phyloP scores from a whole-genome alignment of 2,888 invertebrate species.

The Plusia festucae region DNA sequence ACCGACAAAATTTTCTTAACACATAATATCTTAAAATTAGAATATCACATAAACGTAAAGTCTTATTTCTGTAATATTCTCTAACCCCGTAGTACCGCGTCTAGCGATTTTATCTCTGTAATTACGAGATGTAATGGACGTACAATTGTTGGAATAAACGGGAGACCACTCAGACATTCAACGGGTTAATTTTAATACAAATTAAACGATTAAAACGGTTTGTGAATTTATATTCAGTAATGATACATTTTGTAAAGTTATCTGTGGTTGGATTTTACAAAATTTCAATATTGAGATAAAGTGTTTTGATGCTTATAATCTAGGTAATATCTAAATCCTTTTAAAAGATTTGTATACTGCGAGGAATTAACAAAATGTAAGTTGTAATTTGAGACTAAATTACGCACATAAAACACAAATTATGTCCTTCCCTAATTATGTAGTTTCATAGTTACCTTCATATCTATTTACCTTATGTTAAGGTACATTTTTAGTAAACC shows the following conservation, averaged over 20 bases:
- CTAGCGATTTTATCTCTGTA: constrained; percentile 29
- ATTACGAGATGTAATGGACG: constrained; percentile 20
- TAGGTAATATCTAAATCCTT: neutral
- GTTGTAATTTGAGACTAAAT: no score
- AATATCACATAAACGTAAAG: constrained; percentile 24
- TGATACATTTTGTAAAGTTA: neutral
- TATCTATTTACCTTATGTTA: no score
- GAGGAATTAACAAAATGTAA: no score
- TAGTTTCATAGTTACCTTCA: no score
- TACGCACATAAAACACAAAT: no score
- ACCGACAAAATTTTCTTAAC: no score
- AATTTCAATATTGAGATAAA: neutral
- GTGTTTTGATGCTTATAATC: neutral
- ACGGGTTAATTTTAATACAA: constrained; percentile 15
- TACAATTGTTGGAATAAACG: constrained; percentile 18
- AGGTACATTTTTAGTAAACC: no score
- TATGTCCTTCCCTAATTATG: no score
- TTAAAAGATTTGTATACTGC: neutral
- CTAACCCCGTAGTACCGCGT: constrained; percentile 19
- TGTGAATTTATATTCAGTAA: neutral
- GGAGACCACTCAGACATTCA: constrained; percentile 8
- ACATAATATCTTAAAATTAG: constrained; percentile 26
- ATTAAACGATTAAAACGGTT: constrained; percentile 8
- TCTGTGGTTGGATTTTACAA: neutral
- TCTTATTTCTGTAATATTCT: constrained; percentile 9